Base-by-base conservation (phyloP, 2,888 invertebrate genomes). In the Drosophila anomalata region DNA sequence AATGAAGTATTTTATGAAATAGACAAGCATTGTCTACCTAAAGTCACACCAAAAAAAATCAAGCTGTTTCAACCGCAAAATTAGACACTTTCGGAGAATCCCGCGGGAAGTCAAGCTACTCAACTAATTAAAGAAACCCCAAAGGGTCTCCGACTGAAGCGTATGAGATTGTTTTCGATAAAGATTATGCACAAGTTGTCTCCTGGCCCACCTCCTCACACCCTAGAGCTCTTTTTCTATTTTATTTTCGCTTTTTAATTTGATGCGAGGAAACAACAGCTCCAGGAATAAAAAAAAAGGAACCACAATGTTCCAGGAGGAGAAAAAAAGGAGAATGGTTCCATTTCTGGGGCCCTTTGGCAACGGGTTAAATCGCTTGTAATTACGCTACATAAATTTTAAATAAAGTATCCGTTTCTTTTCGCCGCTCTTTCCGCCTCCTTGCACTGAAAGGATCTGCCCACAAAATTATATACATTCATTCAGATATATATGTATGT, bases 381-480 rank as follows among this genome's bases (percentile, higher is more conserved):
- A 87, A 87, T 87, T 87, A 87, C 86, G 87, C 89, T 76, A 87
- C 86, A 87, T 87, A 87, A 87, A 87, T 87, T 88, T 87, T 81
- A 87, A 88, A 87, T 85, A 85, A 42, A 85, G 88, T 87, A 85
- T 87, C 86, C 84, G 87, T 86, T 85, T 87, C 86, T 83, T 79
- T 76, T 79, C 78, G 86, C 83, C 71, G 67, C 63, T 47, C 71
- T 73, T 77, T 72, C 71, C 75, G 78, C 73, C 68, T 81, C 56
- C 67, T 57, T 73, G 76, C 80, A 53, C 57, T 65, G 62, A 26
- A 65, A 65, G 65, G 46, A 65, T 53, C 52, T 65, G 29, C 46
- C 22, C 46, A 42, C 62, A 51, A 66, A 66, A 31, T 48, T 55
- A 56, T 46, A 41, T 42, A 51, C 20, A 42, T 17, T 22, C n/a